Percentiles rank a stretch among this genome's conserved stretches.
These are phyloP conservation scores for Galagoides demidoff DNA, from an alignment of 2,797 vertebrate genomes.

Conservation along the genomic window DNA sequence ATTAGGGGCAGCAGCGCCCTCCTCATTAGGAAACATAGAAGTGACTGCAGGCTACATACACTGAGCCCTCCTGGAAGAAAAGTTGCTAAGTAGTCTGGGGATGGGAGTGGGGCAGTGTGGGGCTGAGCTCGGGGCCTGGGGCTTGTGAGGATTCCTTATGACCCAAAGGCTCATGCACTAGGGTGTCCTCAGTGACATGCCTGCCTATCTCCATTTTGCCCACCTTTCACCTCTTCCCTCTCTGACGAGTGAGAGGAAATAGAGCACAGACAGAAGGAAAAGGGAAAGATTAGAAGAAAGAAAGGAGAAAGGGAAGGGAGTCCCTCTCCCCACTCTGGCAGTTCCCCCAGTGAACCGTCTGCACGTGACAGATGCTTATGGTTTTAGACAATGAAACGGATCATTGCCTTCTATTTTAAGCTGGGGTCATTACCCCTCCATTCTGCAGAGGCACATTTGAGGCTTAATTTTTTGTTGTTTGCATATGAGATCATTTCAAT, in stretches of 20 bases:
- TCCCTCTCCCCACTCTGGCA: neutral
- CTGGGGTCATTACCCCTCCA: slow-evolving; percentile 67
- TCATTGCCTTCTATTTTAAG: slow-evolving; percentile 68
- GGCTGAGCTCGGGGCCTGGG: neutral
- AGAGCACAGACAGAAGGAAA: neutral
- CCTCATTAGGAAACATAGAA: neutral
- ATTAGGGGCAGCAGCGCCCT: neutral
- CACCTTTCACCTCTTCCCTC: neutral
- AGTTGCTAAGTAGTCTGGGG: slow-evolving; percentile 28
- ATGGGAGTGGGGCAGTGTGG: fast-evolving
- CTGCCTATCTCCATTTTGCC: too few species aligned
- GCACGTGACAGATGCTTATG: slow-evolving; percentile 24
- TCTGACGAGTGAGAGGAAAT: neutral
- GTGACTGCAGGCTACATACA: neutral
- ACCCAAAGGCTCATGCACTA: neutral
- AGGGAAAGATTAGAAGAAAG: neutral
- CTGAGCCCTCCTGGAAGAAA: neutral
- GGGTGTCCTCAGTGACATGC: neutral
- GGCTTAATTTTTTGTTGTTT: slow-evolving; percentile 71
- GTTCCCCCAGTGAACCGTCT: slow-evolving; percentile 28
- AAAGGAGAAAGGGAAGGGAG: neutral
- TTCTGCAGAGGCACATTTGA: slow-evolving; percentile 61
- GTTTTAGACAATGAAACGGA: slow-evolving; percentile 71
- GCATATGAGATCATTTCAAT: slow-evolving; percentile 63
- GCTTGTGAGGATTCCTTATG: neutral